Evolutionary conservation across 2,888 invertebrate species (phyloP).

Genomic region (Cartodere bifasciata): DNA sequence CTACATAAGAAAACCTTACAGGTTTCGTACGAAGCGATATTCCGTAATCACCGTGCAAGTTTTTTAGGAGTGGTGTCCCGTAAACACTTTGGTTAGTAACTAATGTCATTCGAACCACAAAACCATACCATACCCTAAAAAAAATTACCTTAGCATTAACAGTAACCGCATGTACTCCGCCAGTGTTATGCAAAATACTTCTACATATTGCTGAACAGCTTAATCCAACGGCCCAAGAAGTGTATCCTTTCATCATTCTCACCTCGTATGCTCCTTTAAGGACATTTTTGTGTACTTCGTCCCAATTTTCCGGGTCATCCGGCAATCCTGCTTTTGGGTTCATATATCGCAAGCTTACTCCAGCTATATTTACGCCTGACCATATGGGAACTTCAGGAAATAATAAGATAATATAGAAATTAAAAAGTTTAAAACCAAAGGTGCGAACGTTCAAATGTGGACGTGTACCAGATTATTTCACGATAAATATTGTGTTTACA

Average conservation of each 20-base stretch:
- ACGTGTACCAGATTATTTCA: too few species aligned
- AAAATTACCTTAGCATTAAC: constrained; percentile 57
- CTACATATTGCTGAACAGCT: constrained; percentile 60
- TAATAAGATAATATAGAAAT: too few species aligned
- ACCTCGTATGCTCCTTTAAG: constrained; percentile 80
- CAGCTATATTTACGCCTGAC: constrained; percentile 88
- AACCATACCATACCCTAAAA: background rate
- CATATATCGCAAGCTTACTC: constrained; percentile 68
- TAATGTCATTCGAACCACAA: too few species aligned
- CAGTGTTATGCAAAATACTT: constrained; percentile 58
- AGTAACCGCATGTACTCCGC: constrained; percentile 66
- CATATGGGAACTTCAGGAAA: constrained; percentile 90
- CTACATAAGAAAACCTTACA: too few species aligned
- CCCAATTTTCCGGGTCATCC: constrained; percentile 67
- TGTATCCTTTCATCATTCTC: constrained; percentile 79
- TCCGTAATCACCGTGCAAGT: too few species aligned
- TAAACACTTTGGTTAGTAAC: too few species aligned
- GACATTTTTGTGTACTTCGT: constrained; percentile 66
- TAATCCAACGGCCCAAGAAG: constrained; percentile 82
- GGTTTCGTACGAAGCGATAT: too few species aligned
- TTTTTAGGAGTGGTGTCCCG: too few species aligned
- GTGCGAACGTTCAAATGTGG: too few species aligned
- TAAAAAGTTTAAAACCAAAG: too few species aligned
- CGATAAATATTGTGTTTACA: too few species aligned
- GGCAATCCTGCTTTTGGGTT: constrained; percentile 60